Conservation (phyloP, 2,113 vertebrate species). For the Neodontobutis hainanensis region DNA sequence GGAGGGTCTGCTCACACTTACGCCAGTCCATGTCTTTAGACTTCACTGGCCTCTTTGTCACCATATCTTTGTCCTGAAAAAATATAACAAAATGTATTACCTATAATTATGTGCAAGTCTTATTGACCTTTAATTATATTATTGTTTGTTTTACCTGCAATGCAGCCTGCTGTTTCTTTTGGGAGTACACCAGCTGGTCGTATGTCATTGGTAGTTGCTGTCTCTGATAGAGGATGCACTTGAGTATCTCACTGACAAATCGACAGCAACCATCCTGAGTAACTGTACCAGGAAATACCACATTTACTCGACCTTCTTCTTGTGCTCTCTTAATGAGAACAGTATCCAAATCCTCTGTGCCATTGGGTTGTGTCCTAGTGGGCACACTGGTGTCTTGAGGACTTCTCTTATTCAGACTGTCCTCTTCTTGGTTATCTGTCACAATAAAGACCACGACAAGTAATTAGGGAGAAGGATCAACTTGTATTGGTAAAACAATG, state of each 20-base stretch:
- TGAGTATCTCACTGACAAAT: constrained; percentile 91
- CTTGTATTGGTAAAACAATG: neutral
- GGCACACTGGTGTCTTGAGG: neutral
- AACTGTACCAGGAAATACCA: constrained; percentile 85
- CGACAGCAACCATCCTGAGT: constrained; percentile 87
- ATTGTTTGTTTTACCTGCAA: constrained; percentile 51
- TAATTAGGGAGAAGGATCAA: constrained; percentile 13
- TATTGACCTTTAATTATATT: neutral
- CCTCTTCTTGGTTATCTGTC: constrained; percentile 33
- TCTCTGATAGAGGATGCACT: constrained; percentile 91
- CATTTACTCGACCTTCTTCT: constrained; percentile 78
- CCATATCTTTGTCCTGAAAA: constrained; percentile 1
- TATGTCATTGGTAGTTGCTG: constrained; percentile 95
- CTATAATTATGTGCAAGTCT: neutral
- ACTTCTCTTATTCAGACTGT: constrained; percentile 7
- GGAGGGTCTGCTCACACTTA: constrained; percentile 84
- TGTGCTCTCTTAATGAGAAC: constrained; percentile 62
- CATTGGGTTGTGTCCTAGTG: constrained; percentile 11
- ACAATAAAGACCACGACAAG: constrained; percentile 12
- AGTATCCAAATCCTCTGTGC: constrained; percentile 42
- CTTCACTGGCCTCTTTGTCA: neutral
- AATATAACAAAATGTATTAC: neutral
- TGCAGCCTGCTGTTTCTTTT: constrained; percentile 70
- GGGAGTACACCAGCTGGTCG: constrained; percentile 87
- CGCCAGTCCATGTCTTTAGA: constrained; percentile 65